These are phyloP conservation scores for Tenthredo livida DNA, from an alignment of 2,888 invertebrate species.

Conservation along the genomic window DNA sequence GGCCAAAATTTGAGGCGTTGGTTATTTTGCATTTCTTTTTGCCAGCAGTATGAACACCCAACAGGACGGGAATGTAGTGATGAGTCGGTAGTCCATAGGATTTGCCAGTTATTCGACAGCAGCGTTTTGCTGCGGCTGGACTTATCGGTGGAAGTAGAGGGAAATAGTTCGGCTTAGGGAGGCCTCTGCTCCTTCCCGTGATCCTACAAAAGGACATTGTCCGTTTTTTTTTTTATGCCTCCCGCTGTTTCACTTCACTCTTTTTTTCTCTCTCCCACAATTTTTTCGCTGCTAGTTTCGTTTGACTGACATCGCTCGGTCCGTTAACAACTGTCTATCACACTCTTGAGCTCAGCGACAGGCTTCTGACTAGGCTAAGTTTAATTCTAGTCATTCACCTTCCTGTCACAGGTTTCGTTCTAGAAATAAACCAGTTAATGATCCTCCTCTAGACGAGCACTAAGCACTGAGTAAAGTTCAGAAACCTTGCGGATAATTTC, in stretches of 20 bases:
- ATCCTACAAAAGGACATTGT: conserved; percentile 89
- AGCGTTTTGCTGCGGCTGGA: conserved; percentile 90
- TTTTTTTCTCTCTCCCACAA: conserved; percentile 9
- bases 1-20: conserved; percentile 82
- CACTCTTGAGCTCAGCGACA: conserved; percentile 38
- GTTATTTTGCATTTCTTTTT: conserved; percentile 84
- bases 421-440: conserved; percentile 54
- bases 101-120: conserved; percentile 89
- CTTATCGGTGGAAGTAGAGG: conserved; percentile 90
- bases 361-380: conserved; percentile 53
- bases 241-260: neutral
- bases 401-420: conserved; percentile 54
- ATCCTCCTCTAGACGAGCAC: conserved; percentile 45
- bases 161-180: conserved; percentile 91
- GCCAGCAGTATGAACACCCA: conserved; percentile 78
- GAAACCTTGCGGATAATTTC: conserved; percentile 48
- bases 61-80: conserved; percentile 89
- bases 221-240: neutral
- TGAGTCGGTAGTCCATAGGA: conserved; percentile 87
- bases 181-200: conserved; percentile 88
- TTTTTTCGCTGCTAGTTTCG: conserved; percentile 41
- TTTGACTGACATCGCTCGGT: conserved; percentile 49
- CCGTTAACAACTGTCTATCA: conserved; percentile 50
- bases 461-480: conserved; percentile 45
- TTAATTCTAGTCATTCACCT: conserved; percentile 56